Evolutionary conservation across 2,888 invertebrate species (phyloP), one percentile per base, ranked within the genome.

Genomic region (Scaptomyza reducta): DNA sequence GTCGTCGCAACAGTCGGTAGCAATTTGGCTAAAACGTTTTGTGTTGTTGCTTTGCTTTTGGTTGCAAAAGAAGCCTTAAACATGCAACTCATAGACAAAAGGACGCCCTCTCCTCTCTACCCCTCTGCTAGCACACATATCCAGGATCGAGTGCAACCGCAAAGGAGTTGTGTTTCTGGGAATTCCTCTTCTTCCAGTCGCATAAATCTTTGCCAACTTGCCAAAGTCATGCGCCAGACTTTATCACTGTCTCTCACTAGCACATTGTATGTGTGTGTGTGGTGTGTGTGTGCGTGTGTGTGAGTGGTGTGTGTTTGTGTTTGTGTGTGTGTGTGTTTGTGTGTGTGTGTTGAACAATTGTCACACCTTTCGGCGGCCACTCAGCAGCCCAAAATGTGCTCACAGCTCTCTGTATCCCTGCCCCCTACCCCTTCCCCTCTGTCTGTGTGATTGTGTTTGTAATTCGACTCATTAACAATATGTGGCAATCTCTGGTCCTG

Each of bases 381-480:
- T 85, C 85, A 89, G 79, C 89, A 84, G 66, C 33, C 61, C 59
- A 53, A 60, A 53, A 33, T 33, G 16, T 40, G 40, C n/a, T 31
- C 11, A n/a, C 29, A 46, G 16, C 18, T 33, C 33, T 18, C 16
- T 16, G 27, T 7, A 13, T 22, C 16, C n/a, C 31, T 11, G 7
- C 50, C 25, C 40, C 22, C 71, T 38, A 22, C 42, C 54, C 18
- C 27, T 22, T 13, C 9, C 1, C 14, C 10, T 10, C 41, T 45
- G 41, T 54, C 11, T 46, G 47, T 65, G 61, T 47, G 41, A 51
- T 11, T 46, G 47, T 65, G 61, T 75, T 60, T 79, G 89, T 90
- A 89, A 89, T 89, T 87, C 83, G 90, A 89, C 87, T 90, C 89
- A 90, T 90, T 88, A 89, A 89, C 88, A 89, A 81, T 85, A 64